Conservation (phyloP, 2,797 vertebrate genomes). For the Muscicapa comitata region DNA sequence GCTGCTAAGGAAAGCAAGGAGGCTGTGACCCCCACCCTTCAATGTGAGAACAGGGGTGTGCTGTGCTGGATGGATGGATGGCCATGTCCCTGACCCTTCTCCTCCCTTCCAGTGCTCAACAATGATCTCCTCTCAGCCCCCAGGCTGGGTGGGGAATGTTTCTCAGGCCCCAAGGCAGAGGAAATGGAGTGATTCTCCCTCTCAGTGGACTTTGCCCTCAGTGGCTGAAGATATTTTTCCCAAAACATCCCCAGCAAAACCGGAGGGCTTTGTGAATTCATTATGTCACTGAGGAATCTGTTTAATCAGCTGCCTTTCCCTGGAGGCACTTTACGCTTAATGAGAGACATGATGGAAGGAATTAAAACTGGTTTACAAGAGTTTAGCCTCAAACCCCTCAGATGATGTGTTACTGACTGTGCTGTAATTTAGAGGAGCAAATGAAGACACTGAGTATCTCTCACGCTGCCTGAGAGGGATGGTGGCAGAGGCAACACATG, state of each 20-base stretch:
- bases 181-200: background rate
- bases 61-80: background rate
- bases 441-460: background rate
- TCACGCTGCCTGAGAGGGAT: background rate
- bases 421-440: background rate
- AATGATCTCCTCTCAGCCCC: background rate
- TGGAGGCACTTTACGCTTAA: slow-evolving; percentile 34
- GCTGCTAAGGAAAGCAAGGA: background rate
- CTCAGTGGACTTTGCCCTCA: accelerated
- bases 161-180: background rate
- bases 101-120: background rate
- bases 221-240: slow-evolving; percentile 60
- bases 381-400: background rate
- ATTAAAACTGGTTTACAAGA: background rate
- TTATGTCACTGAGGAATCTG: slow-evolving; percentile 66
- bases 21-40: background rate
- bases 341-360: slow-evolving; percentile 42
- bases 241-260: slow-evolving; percentile 54
- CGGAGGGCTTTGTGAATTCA: slow-evolving; percentile 54
- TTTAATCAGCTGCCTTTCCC: slow-evolving; percentile 71
- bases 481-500: background rate
- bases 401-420: background rate
- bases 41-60: accelerated
- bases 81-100: background rate
- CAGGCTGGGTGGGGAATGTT: background rate